These are phyloP conservation scores for Conistra vaccinii DNA, from an alignment of 2,888 invertebrate species.

Conservation along the genomic window DNA sequence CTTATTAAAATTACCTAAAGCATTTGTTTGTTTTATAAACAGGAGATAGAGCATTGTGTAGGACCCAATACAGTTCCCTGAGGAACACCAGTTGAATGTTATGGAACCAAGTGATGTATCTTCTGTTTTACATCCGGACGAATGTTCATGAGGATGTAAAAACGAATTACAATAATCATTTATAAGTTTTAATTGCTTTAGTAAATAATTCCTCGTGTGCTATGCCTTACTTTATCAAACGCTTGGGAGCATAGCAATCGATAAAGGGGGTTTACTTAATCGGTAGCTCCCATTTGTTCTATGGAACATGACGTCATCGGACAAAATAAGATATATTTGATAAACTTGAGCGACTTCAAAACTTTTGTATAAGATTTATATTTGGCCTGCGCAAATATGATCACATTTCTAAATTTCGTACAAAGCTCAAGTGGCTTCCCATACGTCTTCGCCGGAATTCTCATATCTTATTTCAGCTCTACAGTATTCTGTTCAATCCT, in stretches of 20 bases:
- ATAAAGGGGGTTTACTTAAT: no score
- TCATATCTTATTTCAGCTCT: no score
- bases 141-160: background rate
- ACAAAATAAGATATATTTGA: no score
- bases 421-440: no score
- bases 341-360: no score
- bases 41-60: background rate
- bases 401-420: no score
- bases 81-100: slow-evolving; percentile 1
- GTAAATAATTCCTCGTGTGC: background rate
- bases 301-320: no score
- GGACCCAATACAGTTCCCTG: slow-evolving; percentile 4
- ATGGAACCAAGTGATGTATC: background rate
- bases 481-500: no score
- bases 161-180: background rate
- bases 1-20: background rate
- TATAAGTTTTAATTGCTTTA: background rate
- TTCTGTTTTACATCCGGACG: background rate
- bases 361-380: no score
- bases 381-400: no score
- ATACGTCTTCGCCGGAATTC: no score
- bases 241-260: background rate
- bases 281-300: no score
- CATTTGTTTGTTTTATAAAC: background rate
- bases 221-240: background rate